These are phyloP conservation scores for Lingula anatina DNA, from an alignment of 2,888 invertebrate species.

Conservation along the genomic window DNA sequence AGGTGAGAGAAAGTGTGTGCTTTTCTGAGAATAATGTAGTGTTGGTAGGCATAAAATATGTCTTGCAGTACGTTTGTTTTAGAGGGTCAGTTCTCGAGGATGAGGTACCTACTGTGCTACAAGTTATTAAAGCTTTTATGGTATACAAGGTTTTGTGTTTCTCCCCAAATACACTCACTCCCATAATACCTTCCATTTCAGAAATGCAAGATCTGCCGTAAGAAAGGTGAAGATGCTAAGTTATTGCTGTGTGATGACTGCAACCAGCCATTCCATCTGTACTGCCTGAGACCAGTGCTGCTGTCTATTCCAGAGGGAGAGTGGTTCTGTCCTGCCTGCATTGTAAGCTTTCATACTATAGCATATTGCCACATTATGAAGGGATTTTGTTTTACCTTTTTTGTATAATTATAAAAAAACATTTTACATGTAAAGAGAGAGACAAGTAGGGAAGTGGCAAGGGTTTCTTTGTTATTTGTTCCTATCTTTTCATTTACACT, in stretches of 20 bases:
- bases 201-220: slow-evolving; percentile 54
- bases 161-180: too few relatives aligned
- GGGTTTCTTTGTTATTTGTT: slow-evolving; percentile 5
- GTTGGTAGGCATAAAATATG: too few relatives aligned
- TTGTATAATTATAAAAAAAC: background rate
- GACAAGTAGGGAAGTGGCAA: background rate
- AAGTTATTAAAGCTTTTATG: too few relatives aligned
- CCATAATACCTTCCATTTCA: slow-evolving; percentile 28
- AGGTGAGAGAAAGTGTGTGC: too few relatives aligned
- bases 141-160: too few relatives aligned
- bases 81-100: too few relatives aligned
- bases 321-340: slow-evolving; percentile 49
- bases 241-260: slow-evolving; percentile 49
- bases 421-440: background rate
- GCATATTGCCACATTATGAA: background rate
- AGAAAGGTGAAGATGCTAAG: slow-evolving; percentile 39
- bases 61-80: too few relatives aligned
- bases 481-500: too few relatives aligned
- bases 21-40: too few relatives aligned
- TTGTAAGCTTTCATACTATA: slow-evolving; percentile 20
- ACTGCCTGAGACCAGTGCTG: slow-evolving; percentile 45
- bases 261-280: slow-evolving; percentile 49
- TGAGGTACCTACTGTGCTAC: too few relatives aligned
- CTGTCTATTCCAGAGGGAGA: slow-evolving; percentile 41
- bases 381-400: background rate